Evolutionary conservation across 2,797 vertebrate genomes (phyloP).

Genomic region (Borostomias antarcticus): DNA sequence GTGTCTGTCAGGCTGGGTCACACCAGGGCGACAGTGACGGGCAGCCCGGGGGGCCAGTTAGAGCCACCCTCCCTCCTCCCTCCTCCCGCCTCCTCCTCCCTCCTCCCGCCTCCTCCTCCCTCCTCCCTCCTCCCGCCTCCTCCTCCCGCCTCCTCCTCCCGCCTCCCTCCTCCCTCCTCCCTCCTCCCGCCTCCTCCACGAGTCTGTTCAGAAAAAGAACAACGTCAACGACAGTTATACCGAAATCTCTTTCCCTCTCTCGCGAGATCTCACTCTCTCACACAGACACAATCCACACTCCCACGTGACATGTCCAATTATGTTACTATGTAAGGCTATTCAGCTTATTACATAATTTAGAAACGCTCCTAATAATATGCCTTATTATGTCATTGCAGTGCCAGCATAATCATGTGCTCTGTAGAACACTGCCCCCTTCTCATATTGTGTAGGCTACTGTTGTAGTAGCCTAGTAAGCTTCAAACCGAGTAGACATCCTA

Average conservation of each 20-base stretch:
- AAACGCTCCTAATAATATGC: background rate
- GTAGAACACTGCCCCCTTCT: background rate
- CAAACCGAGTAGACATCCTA: background rate
- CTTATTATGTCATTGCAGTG: conserved; percentile 4
- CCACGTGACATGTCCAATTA: conserved; percentile 23
- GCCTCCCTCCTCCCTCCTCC: too few relatives aligned
- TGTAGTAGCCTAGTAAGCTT: background rate
- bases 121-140: conserved; percentile 24
- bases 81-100: too few relatives aligned
- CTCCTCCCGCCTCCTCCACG: conserved; percentile 23
- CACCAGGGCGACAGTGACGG: conserved; percentile 60
- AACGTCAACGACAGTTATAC: conserved; percentile 18
- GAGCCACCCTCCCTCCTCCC: conserved; percentile 35
- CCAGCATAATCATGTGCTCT: background rate
- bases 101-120: conserved; percentile 21
- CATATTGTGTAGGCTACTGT: background rate
- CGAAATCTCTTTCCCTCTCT: background rate
- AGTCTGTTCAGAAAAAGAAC: conserved; percentile 32
- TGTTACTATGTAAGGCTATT: conserved; percentile 11
- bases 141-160: conserved; percentile 21
- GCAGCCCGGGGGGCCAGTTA: conserved; percentile 51
- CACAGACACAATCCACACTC: background rate
- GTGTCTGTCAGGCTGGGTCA: conserved; percentile 65
- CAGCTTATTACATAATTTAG: conserved; percentile 18
- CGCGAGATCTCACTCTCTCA: background rate